phyloP scores from a whole-genome alignment of 2,888 invertebrate genomes.

The Plebejus argus region DNA sequence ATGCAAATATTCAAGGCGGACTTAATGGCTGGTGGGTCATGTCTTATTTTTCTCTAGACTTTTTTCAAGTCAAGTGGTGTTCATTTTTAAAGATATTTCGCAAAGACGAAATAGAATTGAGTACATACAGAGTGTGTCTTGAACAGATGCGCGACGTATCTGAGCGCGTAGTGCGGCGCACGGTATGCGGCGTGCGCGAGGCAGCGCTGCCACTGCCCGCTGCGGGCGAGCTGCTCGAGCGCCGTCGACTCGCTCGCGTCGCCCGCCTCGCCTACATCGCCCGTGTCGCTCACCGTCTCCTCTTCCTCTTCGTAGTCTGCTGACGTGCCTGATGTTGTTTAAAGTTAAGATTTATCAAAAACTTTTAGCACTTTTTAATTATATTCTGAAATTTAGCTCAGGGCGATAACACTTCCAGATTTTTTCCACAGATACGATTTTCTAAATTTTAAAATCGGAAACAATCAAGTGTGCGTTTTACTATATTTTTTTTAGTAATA shows the following conservation, averaged over 20 bases:
- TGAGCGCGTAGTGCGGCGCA: constrained; percentile 69
- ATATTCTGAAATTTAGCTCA: neutral
- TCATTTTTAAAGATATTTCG: too few species aligned
- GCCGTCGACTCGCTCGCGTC: constrained; percentile 52
- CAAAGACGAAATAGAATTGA: too few species aligned
- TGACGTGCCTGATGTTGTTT: constrained; percentile 45
- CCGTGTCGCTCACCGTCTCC: constrained; percentile 34
- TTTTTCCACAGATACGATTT: too few species aligned
- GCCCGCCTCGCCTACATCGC: constrained; percentile 42
- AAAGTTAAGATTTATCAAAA: neutral
- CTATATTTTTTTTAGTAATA: neutral
- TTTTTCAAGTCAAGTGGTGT: too few species aligned
- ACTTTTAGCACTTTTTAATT: too few species aligned
- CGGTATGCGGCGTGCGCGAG: constrained; percentile 63
- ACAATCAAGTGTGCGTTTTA: neutral
- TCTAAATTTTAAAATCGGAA: too few species aligned
- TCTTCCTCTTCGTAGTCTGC: constrained; percentile 57
- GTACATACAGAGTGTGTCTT: constrained; percentile 60
- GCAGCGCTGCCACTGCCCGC: constrained; percentile 73
- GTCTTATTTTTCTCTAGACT: too few species aligned
- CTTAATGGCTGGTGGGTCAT: too few species aligned
- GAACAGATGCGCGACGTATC: constrained; percentile 67
- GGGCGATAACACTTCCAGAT: too few species aligned
- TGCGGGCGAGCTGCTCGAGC: constrained; percentile 67
- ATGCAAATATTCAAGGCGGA: too few species aligned